These are phyloP conservation scores for Nebria brevicollis DNA, from an alignment of 2,888 invertebrate genomes.

Conservation along the genomic window DNA sequence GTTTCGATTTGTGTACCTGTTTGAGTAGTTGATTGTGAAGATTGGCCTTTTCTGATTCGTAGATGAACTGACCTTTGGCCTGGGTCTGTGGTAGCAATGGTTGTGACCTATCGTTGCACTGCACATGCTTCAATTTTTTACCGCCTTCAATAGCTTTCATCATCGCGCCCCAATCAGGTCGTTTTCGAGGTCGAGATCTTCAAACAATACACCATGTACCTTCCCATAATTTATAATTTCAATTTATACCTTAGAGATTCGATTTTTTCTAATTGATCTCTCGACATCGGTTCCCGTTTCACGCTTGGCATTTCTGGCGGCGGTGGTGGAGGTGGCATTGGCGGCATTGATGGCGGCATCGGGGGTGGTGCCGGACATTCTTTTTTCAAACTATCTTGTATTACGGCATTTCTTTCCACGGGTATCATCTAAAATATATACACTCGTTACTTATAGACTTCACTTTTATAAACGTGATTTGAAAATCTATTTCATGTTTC, in stretches of 20 bases:
- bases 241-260: conserved; percentile 72
- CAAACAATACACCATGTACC: not conserved
- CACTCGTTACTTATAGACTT: conserved; percentile 6
- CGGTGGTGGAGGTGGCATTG: conserved; percentile 74
- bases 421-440: conserved; percentile 55
- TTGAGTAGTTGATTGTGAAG: conserved; percentile 83
- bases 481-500: conserved; percentile 1
- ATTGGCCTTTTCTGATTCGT: conserved; percentile 85
- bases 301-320: conserved; percentile 74
- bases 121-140: conserved; percentile 80
- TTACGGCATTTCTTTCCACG: conserved; percentile 57
- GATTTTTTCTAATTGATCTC: conserved; percentile 72
- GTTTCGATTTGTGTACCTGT: conserved; percentile 59
- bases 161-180: conserved; percentile 90
- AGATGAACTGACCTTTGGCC: conserved; percentile 83
- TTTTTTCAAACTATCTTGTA: conserved; percentile 59
- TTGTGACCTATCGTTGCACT: conserved; percentile 82
- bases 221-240: not conserved
- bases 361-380: conserved; percentile 56
- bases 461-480: not conserved
- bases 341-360: conserved; percentile 55
- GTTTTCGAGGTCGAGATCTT: conserved; percentile 76
- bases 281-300: conserved; percentile 69
- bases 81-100: conserved; percentile 69
- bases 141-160: conserved; percentile 92